Percentiles rank a stretch among this genome's conserved stretches.
Evolutionary conservation across 2,113 vertebrate genomes (phyloP).

Genomic region (Nothoprocta perdicaria): DNA sequence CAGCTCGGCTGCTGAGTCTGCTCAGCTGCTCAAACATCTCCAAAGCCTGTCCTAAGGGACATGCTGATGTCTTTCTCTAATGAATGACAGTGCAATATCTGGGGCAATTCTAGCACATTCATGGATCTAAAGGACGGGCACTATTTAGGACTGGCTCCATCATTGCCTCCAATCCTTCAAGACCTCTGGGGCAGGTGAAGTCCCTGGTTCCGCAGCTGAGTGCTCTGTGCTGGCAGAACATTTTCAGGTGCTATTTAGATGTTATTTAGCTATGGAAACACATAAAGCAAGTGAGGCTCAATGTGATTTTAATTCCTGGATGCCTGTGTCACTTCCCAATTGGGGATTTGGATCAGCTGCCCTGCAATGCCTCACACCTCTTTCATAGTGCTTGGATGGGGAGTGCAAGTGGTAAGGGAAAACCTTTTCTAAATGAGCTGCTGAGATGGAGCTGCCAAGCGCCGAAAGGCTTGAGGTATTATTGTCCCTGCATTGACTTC

Average conservation of each 20-base stretch:
- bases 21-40: constrained; percentile 55
- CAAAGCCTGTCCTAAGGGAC: constrained; percentile 28
- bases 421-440: background rate
- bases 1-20: constrained; percentile 42
- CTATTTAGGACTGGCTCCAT: background rate
- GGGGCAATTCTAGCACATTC: background rate
- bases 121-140: background rate
- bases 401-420: background rate
- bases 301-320: background rate
- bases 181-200: background rate
- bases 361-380: background rate
- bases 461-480: background rate
- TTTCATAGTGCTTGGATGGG: fast-evolving
- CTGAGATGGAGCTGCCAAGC: fast-evolving
- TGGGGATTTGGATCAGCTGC: background rate
- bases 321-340: background rate
- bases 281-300: background rate
- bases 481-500: background rate
- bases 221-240: background rate
- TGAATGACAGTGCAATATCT: constrained; percentile 30
- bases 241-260: background rate
- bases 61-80: background rate
- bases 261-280: background rate
- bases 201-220: fast-evolving
- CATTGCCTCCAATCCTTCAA: background rate